These are phyloP conservation scores for Aethes cnicana DNA, from an alignment of 2,888 invertebrate genomes.

Conservation along the genomic window DNA sequence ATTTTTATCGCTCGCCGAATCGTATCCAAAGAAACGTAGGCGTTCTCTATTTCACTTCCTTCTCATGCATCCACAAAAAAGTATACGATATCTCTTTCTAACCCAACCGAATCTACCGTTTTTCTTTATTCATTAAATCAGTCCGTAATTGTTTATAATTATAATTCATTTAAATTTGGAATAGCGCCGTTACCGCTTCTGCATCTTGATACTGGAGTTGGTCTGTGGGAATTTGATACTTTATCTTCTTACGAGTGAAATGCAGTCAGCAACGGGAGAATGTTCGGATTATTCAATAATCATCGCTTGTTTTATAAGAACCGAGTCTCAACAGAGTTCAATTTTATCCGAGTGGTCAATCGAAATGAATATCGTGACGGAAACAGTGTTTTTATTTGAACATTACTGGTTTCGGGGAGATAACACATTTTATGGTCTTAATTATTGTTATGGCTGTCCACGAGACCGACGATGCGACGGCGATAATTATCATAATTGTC, in stretches of 20 bases:
- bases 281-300: constrained; percentile 23
- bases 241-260: constrained; percentile 52
- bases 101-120: constrained; percentile 47
- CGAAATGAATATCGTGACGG: constrained; percentile 62
- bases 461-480: constrained; percentile 58
- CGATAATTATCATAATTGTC: constrained; percentile 75
- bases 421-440: constrained; percentile 72
- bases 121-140: constrained; percentile 72
- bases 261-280: constrained; percentile 3
- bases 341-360: constrained; percentile 50
- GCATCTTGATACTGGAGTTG: constrained; percentile 61
- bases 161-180: constrained; percentile 73
- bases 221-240: constrained; percentile 70
- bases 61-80: constrained; percentile 48
- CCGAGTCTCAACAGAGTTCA: constrained; percentile 10
- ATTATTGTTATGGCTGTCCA: constrained; percentile 68
- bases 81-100: constrained; percentile 54
- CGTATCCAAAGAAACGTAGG: constrained; percentile 74
- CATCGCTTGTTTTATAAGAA: constrained; percentile 27
- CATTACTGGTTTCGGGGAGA: constrained; percentile 70
- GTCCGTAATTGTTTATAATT: constrained; percentile 77
- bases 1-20: constrained; percentile 81
- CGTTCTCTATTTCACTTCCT: constrained; percentile 66
- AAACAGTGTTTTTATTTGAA: constrained; percentile 71
- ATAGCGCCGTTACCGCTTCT: constrained; percentile 58